Evolutionary conservation across 2,797 vertebrate genomes (phyloP), one percentile per base, ranked within the genome.

Genomic region (Taeniopygia guttata): DNA sequence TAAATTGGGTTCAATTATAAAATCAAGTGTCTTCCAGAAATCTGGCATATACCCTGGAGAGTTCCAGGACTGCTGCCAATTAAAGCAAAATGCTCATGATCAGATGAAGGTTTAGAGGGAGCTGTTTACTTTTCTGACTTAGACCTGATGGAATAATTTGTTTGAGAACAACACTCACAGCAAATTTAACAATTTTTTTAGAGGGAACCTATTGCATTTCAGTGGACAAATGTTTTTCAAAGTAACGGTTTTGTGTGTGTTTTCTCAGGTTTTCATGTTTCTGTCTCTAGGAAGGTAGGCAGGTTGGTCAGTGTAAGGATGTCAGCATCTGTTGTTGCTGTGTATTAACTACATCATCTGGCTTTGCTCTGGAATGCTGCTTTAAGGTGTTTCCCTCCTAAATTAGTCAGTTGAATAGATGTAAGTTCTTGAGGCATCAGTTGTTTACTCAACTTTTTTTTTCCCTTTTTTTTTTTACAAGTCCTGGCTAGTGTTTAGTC

Each of bases 1-100:
- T 96, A 92, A 96, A 95, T 36, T 80, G 51, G 54, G 56, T 93
- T 96, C 92, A 96, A 40, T 90, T 96, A 92, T 80, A 94, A 96
- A 96, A 96, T 92, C 51, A 89, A 89, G 56, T 78, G 74, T 91
- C 91, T 93, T 78, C 55, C 85, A 94, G 83, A 84, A 93, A 77
- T 82, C 67, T 93, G 91, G 38, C 46, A 32, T 36, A 23, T 78
- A 82, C 82, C 49, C 73, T 82, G 52, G 69, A 86, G 89, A 81
- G 29, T 95, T 93, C 36, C 45, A 46, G 87, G 93, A 60, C 69
- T 85, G 63, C 70, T 82, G 75, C 80, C 63, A 90, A 62, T 87
- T 95, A 91, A 85, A 89, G 63, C 54, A 78, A 78, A 92, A 73
- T 52, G 32, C 40, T 86, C 26, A 22, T 32, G 58, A 77, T 94